A percentile compares a stretch with the other conserved stretches of the same genome.
Conservation (phyloP, 2,113 vertebrate species). For the Petrocephalus zakoni region DNA sequence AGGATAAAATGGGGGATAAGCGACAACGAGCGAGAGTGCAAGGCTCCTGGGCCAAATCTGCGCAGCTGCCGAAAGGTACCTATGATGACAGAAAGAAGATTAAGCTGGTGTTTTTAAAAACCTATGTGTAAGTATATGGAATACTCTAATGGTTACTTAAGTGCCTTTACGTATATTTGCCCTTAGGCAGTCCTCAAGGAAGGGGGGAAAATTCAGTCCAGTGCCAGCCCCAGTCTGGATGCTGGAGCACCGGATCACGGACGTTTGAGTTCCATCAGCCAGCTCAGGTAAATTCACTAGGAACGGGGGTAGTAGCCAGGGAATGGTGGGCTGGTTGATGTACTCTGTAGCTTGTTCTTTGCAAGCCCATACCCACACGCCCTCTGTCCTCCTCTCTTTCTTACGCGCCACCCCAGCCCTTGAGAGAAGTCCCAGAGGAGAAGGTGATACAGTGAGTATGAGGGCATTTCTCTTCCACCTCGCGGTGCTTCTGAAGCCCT, state of each 20-base stretch:
- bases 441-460: constrained; percentile 81
- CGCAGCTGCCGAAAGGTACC: constrained; percentile 51
- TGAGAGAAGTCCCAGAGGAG: constrained; percentile 66
- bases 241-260: constrained; percentile 59
- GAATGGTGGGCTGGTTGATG: not conserved
- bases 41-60: constrained; percentile 77
- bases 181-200: not conserved
- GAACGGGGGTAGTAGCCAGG: not conserved
- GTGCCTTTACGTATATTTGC: too few species aligned
- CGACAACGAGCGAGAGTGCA: constrained; percentile 77
- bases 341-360: not conserved
- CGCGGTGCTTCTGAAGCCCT: not conserved
- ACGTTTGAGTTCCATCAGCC: constrained; percentile 71
- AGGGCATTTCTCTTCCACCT: not conserved
- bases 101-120: not conserved
- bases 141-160: not conserved
- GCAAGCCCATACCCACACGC: not conserved
- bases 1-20: constrained; percentile 69
- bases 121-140: not conserved
- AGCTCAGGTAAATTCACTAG: constrained; percentile 41
- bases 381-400: not conserved
- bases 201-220: not conserved
- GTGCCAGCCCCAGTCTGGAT: constrained; percentile 14
- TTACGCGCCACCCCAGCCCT: constrained; percentile 53
- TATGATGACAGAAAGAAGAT: not conserved